Conservation (phyloP, 2,888 invertebrate species). For the Leptopilina drosophilae region DNA sequence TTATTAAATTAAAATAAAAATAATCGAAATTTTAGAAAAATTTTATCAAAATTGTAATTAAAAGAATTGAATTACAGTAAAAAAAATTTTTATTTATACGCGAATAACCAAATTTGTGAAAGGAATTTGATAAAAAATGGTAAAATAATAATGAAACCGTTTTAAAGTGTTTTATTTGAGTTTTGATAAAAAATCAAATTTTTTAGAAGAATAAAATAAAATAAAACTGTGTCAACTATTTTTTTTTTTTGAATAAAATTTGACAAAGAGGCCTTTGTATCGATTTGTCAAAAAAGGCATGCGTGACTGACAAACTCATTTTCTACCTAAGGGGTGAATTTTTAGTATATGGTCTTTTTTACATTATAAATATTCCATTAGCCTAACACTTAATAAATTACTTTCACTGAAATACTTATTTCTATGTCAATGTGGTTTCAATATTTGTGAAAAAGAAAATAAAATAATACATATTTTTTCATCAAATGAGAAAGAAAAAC, state of each 20-base stretch:
- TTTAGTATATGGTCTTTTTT: background rate
- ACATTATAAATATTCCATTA: background rate
- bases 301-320: background rate
- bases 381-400: background rate
- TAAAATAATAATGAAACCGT: too few species aligned
- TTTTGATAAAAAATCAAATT: too few species aligned
- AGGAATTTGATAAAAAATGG: too few species aligned
- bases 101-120: too few species aligned
- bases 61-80: too few species aligned
- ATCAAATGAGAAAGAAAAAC: background rate
- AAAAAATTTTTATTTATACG: too few species aligned
- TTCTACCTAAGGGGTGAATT: background rate
- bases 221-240: too few species aligned
- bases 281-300: slow-evolving; percentile 8
- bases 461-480: background rate
- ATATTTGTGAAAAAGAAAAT: background rate
- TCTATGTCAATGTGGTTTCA: background rate
- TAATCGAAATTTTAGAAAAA: too few species aligned
- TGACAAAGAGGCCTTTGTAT: background rate
- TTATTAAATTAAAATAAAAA: too few species aligned
- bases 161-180: too few species aligned
- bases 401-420: background rate
- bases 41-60: too few species aligned
- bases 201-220: too few species aligned
- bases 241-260: background rate